phyloP scores from a whole-genome alignment of 2,113 vertebrate genomes.

The Zootoca vivipara region DNA sequence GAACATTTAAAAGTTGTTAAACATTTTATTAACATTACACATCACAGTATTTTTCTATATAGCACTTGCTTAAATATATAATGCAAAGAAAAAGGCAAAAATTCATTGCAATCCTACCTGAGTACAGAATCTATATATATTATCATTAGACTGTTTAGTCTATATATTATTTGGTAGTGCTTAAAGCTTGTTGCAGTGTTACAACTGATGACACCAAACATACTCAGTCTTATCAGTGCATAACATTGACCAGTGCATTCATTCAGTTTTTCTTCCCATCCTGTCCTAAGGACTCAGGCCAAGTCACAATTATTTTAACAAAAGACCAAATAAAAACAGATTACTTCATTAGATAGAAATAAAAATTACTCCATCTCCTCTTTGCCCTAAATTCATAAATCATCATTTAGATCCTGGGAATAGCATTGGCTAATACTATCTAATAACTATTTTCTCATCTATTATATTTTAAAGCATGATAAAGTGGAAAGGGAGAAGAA shows the following conservation, averaged over 20 bases:
- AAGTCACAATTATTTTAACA: not conserved
- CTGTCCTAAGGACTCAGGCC: not conserved
- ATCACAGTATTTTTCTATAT: not conserved
- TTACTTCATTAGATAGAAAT: not conserved
- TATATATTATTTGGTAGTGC: not conserved
- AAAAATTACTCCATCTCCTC: not conserved
- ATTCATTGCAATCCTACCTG: not conserved
- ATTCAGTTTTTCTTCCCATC: not conserved
- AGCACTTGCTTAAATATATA: not conserved
- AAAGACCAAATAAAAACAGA: not conserved
- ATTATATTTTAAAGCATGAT: not conserved
- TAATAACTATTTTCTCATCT: not conserved
- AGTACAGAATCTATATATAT: not conserved
- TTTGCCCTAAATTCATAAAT: not conserved
- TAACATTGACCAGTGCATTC: not conserved
- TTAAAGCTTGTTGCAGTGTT: not conserved
- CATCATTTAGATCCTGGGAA: not conserved
- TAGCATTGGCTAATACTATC: not conserved
- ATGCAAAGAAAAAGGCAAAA: not conserved
- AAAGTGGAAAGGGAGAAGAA: not conserved
- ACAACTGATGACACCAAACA: not conserved
- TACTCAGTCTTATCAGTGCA: not conserved
- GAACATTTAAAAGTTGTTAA: too few relatives aligned
- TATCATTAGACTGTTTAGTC: not conserved
- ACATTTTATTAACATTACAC: not conserved